Evolutionary conservation across 2,113 vertebrate genomes (phyloP).

Genomic region (Egretta garzetta): DNA sequence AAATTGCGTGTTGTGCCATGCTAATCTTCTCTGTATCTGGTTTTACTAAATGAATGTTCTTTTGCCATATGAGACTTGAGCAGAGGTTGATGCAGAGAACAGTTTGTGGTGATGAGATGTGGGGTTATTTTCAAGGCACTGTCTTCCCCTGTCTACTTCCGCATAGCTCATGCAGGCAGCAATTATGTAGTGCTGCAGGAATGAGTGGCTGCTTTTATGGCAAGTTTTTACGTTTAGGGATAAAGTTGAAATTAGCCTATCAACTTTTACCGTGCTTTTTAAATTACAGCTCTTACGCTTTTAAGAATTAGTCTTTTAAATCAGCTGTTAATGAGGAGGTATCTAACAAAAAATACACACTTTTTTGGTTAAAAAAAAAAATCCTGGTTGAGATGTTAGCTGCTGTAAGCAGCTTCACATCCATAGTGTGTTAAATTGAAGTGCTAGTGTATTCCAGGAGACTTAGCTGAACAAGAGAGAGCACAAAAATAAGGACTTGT

Average conservation of each 20-base stretch:
- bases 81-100: neutral
- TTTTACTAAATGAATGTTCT: neutral
- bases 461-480: neutral
- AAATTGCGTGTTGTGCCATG: too few species aligned
- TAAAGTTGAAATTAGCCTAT: neutral
- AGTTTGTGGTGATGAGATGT: neutral
- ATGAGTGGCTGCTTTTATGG: neutral
- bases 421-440: neutral
- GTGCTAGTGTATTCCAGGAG: neutral
- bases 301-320: neutral
- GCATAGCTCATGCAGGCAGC: neutral
- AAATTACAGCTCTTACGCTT: neutral
- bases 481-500: neutral
- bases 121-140: neutral
- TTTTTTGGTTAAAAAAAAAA: neutral
- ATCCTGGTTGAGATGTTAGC: neutral
- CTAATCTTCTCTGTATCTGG: neutral
- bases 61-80: neutral
- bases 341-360: neutral
- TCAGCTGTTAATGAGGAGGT: neutral
- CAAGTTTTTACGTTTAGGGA: neutral
- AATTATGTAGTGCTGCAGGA: neutral
- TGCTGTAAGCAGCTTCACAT: neutral
- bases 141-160: neutral
- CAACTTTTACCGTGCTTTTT: neutral